phyloP scores from a whole-genome alignment of 2,113 vertebrate genomes.

The Pongo pygmaeus region DNA sequence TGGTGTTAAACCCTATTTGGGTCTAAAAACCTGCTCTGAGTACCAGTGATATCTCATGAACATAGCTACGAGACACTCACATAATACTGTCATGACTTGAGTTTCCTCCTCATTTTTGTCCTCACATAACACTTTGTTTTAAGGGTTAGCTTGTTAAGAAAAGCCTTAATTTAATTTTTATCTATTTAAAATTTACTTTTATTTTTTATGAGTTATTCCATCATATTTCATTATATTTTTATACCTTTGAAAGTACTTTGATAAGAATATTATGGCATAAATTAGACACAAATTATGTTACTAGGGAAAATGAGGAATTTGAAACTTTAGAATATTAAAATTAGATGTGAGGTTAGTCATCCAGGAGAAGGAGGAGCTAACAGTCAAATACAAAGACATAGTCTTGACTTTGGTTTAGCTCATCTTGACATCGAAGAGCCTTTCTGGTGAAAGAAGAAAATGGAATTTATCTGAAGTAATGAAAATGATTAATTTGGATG shows the following conservation, averaged over 20 bases:
- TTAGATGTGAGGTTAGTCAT: background rate
- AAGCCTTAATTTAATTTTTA: conserved; percentile 34
- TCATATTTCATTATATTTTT: background rate
- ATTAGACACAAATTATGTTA: background rate
- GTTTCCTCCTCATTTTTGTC: background rate
- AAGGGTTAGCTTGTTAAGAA: background rate
- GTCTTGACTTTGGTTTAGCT: background rate
- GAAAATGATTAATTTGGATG: background rate
- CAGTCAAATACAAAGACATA: background rate
- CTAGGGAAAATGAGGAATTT: background rate
- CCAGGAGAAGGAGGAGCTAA: background rate
- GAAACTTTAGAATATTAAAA: conserved; percentile 11
- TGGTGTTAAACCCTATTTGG: background rate
- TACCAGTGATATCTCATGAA: background rate
- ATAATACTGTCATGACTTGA: background rate
- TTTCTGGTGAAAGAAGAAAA: background rate
- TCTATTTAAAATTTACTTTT: conserved; percentile 25
- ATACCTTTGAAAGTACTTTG: conserved; percentile 26
- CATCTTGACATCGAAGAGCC: background rate
- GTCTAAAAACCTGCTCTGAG: background rate
- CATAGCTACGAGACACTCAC: background rate
- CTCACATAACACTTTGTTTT: background rate
- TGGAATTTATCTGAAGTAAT: background rate
- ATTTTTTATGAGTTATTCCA: conserved; percentile 2
- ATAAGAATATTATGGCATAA: background rate